phyloP scores from a whole-genome alignment of 2,888 invertebrate genomes.

The Odontothrips loti region DNA sequence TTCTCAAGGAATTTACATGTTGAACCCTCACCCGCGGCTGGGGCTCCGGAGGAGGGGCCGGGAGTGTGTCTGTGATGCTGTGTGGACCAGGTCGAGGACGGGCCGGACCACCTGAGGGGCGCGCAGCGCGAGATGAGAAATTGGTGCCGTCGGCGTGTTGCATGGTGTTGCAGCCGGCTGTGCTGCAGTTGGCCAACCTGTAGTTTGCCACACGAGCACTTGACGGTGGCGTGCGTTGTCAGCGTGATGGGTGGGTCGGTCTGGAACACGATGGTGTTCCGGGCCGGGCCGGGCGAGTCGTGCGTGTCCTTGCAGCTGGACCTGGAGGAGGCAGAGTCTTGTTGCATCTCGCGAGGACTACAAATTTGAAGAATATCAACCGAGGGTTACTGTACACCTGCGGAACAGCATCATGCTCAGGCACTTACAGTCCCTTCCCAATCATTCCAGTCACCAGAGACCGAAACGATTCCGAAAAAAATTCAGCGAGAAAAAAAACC shows the following conservation, averaged over 20 bases:
- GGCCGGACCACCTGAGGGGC: not conserved
- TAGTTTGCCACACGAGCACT: not conserved
- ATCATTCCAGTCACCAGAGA: no score
- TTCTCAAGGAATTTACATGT: no score
- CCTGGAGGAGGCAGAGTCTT: not conserved
- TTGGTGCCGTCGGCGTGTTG: no score
- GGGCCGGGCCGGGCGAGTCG: not conserved
- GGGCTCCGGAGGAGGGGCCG: not conserved
- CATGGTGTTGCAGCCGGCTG: no score
- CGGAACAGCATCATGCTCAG: no score
- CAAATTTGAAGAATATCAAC: no score
- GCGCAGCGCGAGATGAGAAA: no score
- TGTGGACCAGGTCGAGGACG: not conserved
- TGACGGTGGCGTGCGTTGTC: not conserved
- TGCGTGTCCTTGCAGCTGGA: not conserved
- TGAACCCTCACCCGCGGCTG: not conserved
- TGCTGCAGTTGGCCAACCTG: not conserved
- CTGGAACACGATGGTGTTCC: conserved; percentile 22
- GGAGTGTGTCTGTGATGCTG: not conserved
- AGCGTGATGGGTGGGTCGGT: conserved; percentile 7
- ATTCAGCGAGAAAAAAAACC: no score
- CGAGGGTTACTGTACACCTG: no score
- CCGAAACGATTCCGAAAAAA: no score
- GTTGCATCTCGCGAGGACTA: no score
- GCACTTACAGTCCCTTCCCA: no score